Evolutionary conservation across 2,888 invertebrate species (phyloP).

Genomic region (Drosophila helvetica): DNA sequence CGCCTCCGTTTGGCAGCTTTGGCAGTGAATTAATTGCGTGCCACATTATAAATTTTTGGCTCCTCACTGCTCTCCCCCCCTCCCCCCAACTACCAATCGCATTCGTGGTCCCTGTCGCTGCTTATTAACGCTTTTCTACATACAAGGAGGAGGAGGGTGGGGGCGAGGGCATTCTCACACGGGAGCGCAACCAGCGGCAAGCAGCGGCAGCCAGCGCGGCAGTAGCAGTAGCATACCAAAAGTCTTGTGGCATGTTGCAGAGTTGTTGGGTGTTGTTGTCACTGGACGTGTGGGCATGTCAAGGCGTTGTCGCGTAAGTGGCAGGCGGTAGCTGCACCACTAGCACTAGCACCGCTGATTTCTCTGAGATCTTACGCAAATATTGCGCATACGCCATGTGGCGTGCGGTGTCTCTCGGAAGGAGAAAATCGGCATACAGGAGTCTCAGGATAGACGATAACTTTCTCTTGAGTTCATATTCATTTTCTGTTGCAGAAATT

Average conservation of each 20-base stretch:
- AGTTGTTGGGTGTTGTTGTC: constrained; percentile 63
- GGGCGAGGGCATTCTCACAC: constrained; percentile 80
- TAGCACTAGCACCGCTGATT: constrained; percentile 17
- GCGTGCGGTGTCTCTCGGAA: neutral
- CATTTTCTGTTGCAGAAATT: neutral
- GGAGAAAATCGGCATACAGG: neutral
- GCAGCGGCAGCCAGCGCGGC: constrained; percentile 42
- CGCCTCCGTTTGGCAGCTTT: constrained; percentile 60
- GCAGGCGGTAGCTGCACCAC: constrained; percentile 16
- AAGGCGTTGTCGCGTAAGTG: constrained; percentile 71
- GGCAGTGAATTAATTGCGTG: constrained; percentile 76
- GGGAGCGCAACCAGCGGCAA: constrained; percentile 38
- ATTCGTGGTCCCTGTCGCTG: constrained; percentile 10
- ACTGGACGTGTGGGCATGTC: constrained; percentile 74
- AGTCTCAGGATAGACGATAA: too few species aligned
- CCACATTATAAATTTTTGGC: constrained; percentile 71
- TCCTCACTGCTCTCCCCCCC: constrained; percentile 1
- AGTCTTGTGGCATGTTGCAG: constrained; percentile 74
- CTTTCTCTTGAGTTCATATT: too few species aligned
- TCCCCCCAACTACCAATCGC: too few species aligned
- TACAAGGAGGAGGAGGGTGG: constrained; percentile 66
- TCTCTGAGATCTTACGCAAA: constrained; percentile 52
- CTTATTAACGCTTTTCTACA: constrained; percentile 60
- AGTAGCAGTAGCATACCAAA: constrained; percentile 66
- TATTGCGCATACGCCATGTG: constrained; percentile 70